These are phyloP conservation scores for Lophius americanus DNA, from an alignment of 2,797 vertebrate species.

Conservation along the genomic window DNA sequence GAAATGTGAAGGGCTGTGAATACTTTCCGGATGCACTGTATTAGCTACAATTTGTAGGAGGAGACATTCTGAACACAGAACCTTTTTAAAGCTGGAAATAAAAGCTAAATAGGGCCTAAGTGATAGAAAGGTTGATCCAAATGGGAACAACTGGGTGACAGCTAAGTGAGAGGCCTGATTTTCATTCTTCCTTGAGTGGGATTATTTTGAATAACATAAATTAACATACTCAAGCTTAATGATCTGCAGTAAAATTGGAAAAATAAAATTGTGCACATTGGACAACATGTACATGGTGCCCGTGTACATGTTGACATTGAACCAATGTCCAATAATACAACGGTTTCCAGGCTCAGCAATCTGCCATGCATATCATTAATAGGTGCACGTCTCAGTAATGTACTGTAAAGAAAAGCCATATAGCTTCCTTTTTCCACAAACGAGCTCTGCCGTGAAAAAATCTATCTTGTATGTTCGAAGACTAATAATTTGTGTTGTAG, in stretches of 20 bases:
- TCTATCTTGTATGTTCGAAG: constrained; percentile 2
- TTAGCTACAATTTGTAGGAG: too few relatives aligned
- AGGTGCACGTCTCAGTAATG: not conserved
- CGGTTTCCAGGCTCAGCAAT: not conserved
- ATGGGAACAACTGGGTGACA: not conserved
- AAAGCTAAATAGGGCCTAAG: not conserved
- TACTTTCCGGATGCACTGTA: too few relatives aligned
- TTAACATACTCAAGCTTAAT: too few relatives aligned
- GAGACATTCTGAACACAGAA: too few relatives aligned
- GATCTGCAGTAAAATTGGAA: too few relatives aligned
- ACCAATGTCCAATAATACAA: constrained; percentile 1
- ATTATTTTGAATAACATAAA: constrained; percentile 14
- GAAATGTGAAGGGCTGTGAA: too few relatives aligned
- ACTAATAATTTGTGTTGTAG: not conserved
- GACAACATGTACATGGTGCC: too few relatives aligned
- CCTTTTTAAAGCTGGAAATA: too few relatives aligned
- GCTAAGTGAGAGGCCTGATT: not conserved
- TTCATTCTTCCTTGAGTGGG: constrained; percentile 4
- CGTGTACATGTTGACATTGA: not conserved
- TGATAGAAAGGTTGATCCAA: not conserved
- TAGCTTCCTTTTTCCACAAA: not conserved
- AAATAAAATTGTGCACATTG: too few relatives aligned
- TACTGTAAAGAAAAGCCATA: not conserved
- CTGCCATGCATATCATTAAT: not conserved
- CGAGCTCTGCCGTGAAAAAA: not conserved